Conservation (phyloP, 2,113 vertebrate genomes). For the Anser cygnoides region DNA sequence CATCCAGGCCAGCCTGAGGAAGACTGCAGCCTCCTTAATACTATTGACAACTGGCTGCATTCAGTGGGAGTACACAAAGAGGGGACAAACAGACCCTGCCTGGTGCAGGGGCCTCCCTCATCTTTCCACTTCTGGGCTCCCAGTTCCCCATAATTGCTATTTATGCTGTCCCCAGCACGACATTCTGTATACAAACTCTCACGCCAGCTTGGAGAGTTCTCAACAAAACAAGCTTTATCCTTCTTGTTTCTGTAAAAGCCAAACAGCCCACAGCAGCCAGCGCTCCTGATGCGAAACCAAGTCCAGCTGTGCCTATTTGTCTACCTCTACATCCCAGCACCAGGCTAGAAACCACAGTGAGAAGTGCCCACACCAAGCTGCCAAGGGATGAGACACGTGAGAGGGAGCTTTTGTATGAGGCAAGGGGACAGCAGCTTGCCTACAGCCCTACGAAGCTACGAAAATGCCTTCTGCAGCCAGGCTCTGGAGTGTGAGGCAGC, state of each 20-base stretch:
- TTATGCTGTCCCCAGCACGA: background rate
- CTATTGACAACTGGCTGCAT: background rate
- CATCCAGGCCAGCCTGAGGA: background rate
- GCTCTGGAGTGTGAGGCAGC: background rate
- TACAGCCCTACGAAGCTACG: background rate
- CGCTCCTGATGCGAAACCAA: background rate
- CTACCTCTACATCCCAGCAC: background rate
- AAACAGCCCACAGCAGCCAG: background rate
- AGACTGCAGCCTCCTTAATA: background rate
- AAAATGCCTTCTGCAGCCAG: background rate
- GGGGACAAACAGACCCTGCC: background rate
- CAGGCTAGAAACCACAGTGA: background rate
- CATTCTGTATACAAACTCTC: background rate
- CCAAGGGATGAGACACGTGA: background rate
- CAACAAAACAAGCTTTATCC: background rate
- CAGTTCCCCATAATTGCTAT: background rate
- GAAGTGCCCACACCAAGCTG: background rate
- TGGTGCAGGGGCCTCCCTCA: background rate
- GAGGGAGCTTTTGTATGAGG: slow-evolving; percentile 22
- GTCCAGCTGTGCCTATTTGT: background rate
- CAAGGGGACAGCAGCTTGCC: background rate
- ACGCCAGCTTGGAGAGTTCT: background rate
- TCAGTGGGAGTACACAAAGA: background rate
- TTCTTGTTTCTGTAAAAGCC: background rate
- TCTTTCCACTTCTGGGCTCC: background rate